These are phyloP conservation scores for Neogale vison DNA, from an alignment of 2,113 vertebrate genomes.

Conservation along the genomic window DNA sequence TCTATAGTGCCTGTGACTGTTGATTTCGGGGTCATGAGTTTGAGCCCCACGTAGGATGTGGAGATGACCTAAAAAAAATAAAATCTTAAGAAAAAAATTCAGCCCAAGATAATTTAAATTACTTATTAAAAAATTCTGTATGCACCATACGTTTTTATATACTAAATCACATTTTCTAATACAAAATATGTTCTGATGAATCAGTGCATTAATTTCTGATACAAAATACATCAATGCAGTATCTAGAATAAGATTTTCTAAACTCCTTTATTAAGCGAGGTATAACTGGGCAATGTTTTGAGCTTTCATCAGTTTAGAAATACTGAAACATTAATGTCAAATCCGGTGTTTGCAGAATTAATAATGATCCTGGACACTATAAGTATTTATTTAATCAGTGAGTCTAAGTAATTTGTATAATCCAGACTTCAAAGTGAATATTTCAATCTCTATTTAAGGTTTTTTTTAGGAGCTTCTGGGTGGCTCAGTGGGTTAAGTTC, in stretches of 20 bases:
- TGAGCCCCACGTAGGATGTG: neutral
- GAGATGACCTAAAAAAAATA: neutral
- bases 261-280: neutral
- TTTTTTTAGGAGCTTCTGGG: too few relatives aligned
- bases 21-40: neutral
- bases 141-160: neutral
- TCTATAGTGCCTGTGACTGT: neutral
- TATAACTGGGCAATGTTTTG: neutral
- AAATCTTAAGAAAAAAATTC: neutral
- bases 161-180: neutral
- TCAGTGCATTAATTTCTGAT: neutral
- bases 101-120: neutral
- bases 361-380: neutral
- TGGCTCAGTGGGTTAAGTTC: too few relatives aligned
- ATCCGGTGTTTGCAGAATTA: neutral
- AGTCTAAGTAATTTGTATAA: neutral
- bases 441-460: neutral
- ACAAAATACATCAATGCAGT: neutral
- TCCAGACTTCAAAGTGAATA: slow-evolving; percentile 29
- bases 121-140: neutral
- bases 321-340: slow-evolving; percentile 7
- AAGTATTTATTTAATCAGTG: slow-evolving; percentile 26
- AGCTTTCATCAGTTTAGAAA: neutral
- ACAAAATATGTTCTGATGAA: neutral
- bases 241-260: slow-evolving; percentile 32